phyloP scores from a whole-genome alignment of 2,797 vertebrate species.

The Scarus forsteni region DNA sequence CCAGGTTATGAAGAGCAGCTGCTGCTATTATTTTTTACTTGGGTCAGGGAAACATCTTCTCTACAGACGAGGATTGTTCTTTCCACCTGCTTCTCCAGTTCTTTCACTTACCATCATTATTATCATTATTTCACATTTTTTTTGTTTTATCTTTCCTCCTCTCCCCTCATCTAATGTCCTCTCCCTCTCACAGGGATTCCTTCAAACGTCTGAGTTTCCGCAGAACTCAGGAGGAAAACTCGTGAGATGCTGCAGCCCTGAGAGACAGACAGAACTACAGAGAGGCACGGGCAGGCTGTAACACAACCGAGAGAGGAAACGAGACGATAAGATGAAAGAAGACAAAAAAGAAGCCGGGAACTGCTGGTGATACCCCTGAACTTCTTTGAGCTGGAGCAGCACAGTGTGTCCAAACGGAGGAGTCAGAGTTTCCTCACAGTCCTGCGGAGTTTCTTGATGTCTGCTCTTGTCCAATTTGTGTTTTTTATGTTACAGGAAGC shows the following conservation, averaged over 20 bases:
- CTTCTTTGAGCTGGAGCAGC: constrained; percentile 21
- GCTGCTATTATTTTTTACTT: background rate
- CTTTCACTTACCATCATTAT: constrained; percentile 2
- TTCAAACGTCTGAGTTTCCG: constrained; percentile 87
- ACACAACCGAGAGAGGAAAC: constrained; percentile 31
- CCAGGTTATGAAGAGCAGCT: background rate
- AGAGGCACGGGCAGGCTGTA: constrained; percentile 58
- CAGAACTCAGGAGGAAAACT: constrained; percentile 83
- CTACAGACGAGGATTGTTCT: background rate
- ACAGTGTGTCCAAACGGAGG: constrained; percentile 25
- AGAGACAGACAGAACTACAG: constrained; percentile 16
- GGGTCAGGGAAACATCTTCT: constrained; percentile 19
- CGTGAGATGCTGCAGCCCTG: constrained; percentile 71
- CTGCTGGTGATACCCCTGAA: constrained; percentile 32
- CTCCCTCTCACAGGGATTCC: constrained; percentile 79
- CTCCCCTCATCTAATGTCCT: constrained; percentile 27
- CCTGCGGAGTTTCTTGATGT: constrained; percentile 34
- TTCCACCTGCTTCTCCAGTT: constrained; percentile 12
- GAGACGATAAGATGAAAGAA: constrained; percentile 44
- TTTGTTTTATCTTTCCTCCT: background rate
- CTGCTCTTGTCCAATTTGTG: constrained; percentile 44
- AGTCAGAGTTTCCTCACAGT: constrained; percentile 40
- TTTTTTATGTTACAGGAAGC: constrained; percentile 38
- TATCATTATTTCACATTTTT: constrained; percentile 19
- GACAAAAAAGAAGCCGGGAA: constrained; percentile 32